Percentiles rank a stretch among this genome's conserved stretches.
phyloP scores from a whole-genome alignment of 2,797 vertebrate genomes.

The Rhinatrema bivittatum region DNA sequence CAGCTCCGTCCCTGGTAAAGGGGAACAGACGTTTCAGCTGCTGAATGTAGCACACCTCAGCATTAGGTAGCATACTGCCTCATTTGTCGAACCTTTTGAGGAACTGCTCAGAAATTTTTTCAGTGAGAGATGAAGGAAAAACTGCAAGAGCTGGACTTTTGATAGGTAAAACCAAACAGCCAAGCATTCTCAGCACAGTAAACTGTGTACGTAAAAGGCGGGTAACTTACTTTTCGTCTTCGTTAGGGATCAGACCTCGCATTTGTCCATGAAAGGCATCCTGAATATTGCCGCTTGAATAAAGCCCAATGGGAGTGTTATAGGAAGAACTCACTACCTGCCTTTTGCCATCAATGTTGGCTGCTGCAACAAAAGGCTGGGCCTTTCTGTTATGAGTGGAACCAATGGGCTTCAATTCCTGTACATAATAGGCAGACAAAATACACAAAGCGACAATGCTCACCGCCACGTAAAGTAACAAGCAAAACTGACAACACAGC shows the following conservation, averaged over 20 bases:
- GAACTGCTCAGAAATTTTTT: too few species aligned
- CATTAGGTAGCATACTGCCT: conserved; percentile 2
- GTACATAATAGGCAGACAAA: conserved; percentile 56
- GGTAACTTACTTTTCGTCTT: conserved; percentile 76
- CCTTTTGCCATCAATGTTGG: conserved; percentile 88
- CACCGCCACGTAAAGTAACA: conserved; percentile 45
- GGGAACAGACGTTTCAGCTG: too few species aligned
- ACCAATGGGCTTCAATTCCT: conserved; percentile 90
- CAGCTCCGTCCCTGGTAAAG: too few species aligned
- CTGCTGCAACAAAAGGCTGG: conserved; percentile 88
- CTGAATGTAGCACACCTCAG: neutral
- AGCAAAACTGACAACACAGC: conserved; percentile 30
- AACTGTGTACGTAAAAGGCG: neutral
- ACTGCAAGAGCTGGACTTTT: conserved; percentile 59
- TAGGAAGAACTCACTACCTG: conserved; percentile 95
- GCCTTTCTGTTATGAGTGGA: conserved; percentile 83
- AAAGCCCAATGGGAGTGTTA: conserved; percentile 96
- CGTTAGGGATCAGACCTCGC: conserved; percentile 73
- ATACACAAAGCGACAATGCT: conserved; percentile 60
- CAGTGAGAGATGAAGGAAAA: conserved; percentile 12
- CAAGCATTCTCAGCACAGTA: neutral
- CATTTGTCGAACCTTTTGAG: neutral
- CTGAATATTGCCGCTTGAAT: conserved; percentile 94
- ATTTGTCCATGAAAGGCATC: conserved; percentile 92
- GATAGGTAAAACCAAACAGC: conserved; percentile 21